Evolutionary conservation across 2,888 invertebrate genomes (phyloP), one percentile per base, ranked within the genome.

Genomic region (Ferrisia virgata): DNA sequence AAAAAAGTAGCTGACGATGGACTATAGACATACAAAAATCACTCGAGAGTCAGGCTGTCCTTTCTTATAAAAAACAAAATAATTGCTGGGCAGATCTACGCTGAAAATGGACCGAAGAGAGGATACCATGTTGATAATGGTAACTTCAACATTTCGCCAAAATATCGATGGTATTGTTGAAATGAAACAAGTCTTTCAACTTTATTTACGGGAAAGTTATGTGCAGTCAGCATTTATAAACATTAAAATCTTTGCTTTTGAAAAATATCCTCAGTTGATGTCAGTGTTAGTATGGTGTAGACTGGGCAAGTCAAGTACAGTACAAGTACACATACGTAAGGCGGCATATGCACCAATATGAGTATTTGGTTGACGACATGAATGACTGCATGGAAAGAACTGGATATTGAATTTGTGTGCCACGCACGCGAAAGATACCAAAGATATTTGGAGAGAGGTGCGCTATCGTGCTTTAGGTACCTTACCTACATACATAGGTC

Each of bases 121-220:
- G 18, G 2, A 8, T 25, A 6, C 33, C 6, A 36, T 76, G 72
- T n/a, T n/a, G n/a, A 11, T 36, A 76, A n/a, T 33, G 15, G 36
- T 18, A 36, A 76, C 36, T 76, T 76, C 72, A 76, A 76, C 72
- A 36, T 76, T 76, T 76, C 5, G 33, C 72, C 36, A 76, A 72
- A 53, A 76, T 76, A 76, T 76, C 22, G 72, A 76, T 76, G 18
- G 72, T 36, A 76, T 76, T 76, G 72, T 76, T 76, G 72, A 76
- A 76, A 36, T 18, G 72, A 76, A 76, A 76, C 72, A 36, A 8
- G 72, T 76, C 36, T 64, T 28, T 76, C n/a, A n/a, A n/a, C n/a
- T 76, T 28, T 36, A 1, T 33, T 76, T 76, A 76, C 36, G 33
- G 36, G 33, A 31, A 76, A 76, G 72, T 76, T 76, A 76, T 76